Evolutionary conservation across 2,888 invertebrate species (phyloP).

Genomic region (Tetropium fuscum): DNA sequence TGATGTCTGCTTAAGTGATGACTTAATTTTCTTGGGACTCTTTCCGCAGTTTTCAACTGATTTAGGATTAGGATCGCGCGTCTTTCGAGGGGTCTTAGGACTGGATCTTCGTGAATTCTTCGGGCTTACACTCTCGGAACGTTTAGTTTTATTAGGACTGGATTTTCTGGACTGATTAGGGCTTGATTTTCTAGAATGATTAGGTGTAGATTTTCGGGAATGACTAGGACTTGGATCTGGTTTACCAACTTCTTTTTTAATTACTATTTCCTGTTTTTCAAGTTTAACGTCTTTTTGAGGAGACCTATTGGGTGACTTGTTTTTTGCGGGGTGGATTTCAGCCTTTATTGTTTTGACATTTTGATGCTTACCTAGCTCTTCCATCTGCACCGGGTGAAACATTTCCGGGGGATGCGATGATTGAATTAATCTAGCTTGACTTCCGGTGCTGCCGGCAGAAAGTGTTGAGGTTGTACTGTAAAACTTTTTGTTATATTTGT

Average conservation of each 20-base stretch:
- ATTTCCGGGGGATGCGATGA: conserved; percentile 94
- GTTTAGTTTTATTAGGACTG: conserved; percentile 44
- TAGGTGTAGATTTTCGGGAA: conserved; percentile 45
- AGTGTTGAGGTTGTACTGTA: conserved; percentile 92
- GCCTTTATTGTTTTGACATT: conserved; percentile 67
- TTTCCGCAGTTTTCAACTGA: conserved; percentile 39
- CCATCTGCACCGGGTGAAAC: conserved; percentile 89
- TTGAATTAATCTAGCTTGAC: conserved; percentile 92
- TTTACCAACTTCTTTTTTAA: conserved; percentile 35
- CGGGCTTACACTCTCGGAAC: conserved; percentile 45
- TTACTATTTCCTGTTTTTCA: conserved; percentile 48
- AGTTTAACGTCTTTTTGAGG: conserved; percentile 46
- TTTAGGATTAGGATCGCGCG: conserved; percentile 52
- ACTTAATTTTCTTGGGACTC: conserved; percentile 60
- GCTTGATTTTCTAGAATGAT: conserved; percentile 45
- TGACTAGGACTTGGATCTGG: conserved; percentile 50
- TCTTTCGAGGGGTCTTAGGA: conserved; percentile 54
- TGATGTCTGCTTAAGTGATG: conserved; percentile 62
- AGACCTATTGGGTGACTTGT: conserved; percentile 29
- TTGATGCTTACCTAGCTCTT: conserved; percentile 85
- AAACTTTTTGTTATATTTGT: conserved; percentile 42
- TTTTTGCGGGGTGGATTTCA: conserved; percentile 59
- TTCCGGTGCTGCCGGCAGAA: conserved; percentile 93
- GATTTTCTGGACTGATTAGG: conserved; percentile 40
- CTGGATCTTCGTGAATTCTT: conserved; percentile 44